Evolutionary conservation across 1,140 invertebrate species (phyloP).

Genomic region (Oncopodura yosiiana): DNA sequence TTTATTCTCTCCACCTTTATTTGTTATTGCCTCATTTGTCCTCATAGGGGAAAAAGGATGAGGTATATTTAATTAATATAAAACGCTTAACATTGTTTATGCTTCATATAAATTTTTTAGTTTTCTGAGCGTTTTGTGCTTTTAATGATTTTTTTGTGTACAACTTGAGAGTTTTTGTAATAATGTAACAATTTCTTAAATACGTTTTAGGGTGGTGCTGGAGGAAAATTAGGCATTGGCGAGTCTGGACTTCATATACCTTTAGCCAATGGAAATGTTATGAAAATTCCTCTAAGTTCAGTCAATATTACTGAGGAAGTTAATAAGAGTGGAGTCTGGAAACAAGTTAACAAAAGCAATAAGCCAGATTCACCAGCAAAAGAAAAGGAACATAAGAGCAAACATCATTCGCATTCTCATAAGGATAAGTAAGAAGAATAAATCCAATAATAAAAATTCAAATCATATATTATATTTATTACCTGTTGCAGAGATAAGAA

Average conservation of each 20-base stretch:
- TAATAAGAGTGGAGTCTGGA: conserved; percentile 86
- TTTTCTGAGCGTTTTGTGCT: too few relatives aligned
- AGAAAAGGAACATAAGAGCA: too few relatives aligned
- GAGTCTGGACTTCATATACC: conserved; percentile 63
- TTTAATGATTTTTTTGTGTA: too few relatives aligned
- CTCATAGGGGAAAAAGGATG: too few relatives aligned
- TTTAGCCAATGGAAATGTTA: conserved; percentile 78
- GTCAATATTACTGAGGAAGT: conserved; percentile 91
- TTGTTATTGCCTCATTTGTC: too few relatives aligned
- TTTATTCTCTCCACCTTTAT: not conserved
- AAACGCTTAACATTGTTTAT: too few relatives aligned
- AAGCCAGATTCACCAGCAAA: conserved; percentile 37
- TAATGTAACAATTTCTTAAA: conserved; percentile 1
- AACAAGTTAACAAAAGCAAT: conserved; percentile 68
- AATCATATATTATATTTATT: not conserved
- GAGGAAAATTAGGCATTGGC: conserved; percentile 35
- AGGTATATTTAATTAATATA: too few relatives aligned
- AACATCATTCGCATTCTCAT: too few relatives aligned
- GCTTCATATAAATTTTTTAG: too few relatives aligned
- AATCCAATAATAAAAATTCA: not conserved
- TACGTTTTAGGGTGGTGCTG: not conserved
- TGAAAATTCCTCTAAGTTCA: conserved; percentile 76
- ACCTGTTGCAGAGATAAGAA: conserved; percentile 38
- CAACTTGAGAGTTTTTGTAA: too few relatives aligned
- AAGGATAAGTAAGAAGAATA: too few relatives aligned